These are phyloP conservation scores for Disparrhopalites patrizii DNA, from an alignment of 2,888 invertebrate species.

Conservation along the genomic window DNA sequence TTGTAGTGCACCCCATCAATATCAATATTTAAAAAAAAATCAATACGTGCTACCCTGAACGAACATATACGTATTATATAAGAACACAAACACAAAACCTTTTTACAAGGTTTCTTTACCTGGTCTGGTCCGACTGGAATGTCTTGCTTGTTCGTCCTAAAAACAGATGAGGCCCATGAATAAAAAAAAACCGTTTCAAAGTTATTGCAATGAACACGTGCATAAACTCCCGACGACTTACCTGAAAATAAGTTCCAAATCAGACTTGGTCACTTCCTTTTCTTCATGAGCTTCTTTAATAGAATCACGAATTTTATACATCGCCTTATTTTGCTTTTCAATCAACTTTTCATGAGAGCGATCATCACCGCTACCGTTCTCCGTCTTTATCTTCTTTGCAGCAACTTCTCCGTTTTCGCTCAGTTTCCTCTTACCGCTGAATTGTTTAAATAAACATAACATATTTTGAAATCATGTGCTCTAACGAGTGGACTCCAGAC, in stretches of 20 bases:
- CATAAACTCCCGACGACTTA: not conserved
- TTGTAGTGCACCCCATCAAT: no score
- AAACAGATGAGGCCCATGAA: slow-evolving; percentile 52
- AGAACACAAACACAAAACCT: not conserved
- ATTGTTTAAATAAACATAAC: no score
- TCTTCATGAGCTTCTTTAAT: slow-evolving; percentile 52
- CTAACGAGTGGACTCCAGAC: not conserved
- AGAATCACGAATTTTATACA: slow-evolving; percentile 65
- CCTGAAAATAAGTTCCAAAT: slow-evolving; percentile 55
- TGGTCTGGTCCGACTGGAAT: slow-evolving; percentile 54
- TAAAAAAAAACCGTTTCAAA: no score
- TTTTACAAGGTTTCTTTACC: not conserved
- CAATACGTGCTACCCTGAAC: no score
- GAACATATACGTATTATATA: no score
- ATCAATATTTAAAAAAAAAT: no score
- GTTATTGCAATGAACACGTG: not conserved
- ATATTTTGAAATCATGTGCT: not conserved
- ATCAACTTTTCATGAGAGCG: slow-evolving; percentile 61
- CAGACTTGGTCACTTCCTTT: slow-evolving; percentile 58
- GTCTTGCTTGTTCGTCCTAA: slow-evolving; percentile 69
- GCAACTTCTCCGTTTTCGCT: not conserved
- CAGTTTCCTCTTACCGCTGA: slow-evolving; percentile 12
- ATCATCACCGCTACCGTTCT: slow-evolving; percentile 52
- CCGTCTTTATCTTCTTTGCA: slow-evolving; percentile 18
- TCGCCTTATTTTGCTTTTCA: slow-evolving; percentile 67